These are phyloP conservation scores for Nephrotoma guestfalica DNA, from an alignment of 2,888 invertebrate genomes.

Conservation along the genomic window DNA sequence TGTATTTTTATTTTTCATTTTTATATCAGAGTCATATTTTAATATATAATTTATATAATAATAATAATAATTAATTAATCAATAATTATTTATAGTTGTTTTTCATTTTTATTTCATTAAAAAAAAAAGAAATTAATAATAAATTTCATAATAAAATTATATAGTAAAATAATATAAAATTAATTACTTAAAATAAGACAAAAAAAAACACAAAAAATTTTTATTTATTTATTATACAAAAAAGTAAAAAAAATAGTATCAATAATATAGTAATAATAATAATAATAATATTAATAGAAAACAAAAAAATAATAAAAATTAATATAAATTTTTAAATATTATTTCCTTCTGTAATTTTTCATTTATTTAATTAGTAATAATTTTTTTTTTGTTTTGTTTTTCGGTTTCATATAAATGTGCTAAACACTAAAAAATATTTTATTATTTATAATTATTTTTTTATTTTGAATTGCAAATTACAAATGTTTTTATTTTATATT, in stretches of 20 bases:
- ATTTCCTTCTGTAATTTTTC: neutral
- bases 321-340: neutral
- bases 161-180: neutral
- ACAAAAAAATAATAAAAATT: neutral
- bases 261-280: too few species aligned
- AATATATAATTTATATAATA: constrained; percentile 1
- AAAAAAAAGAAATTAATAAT: neutral
- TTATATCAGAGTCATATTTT: constrained; percentile 1
- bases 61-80: neutral
- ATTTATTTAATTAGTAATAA: neutral
- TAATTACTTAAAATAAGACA: neutral
- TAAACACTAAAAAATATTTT: constrained; percentile 3
- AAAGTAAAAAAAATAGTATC: neutral
- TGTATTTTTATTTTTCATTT: neutral
- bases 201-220: neutral
- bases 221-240: neutral
- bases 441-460: constrained; percentile 1
- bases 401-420: constrained; percentile 1
- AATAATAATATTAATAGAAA: neutral
- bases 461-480: neutral
- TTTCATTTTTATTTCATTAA: neutral
- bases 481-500: neutral
- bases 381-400: neutral
- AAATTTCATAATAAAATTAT: neutral
- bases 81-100: constrained; percentile 1